Conservation (phyloP, 2,888 invertebrate species). For the Pheosia gnoma region DNA sequence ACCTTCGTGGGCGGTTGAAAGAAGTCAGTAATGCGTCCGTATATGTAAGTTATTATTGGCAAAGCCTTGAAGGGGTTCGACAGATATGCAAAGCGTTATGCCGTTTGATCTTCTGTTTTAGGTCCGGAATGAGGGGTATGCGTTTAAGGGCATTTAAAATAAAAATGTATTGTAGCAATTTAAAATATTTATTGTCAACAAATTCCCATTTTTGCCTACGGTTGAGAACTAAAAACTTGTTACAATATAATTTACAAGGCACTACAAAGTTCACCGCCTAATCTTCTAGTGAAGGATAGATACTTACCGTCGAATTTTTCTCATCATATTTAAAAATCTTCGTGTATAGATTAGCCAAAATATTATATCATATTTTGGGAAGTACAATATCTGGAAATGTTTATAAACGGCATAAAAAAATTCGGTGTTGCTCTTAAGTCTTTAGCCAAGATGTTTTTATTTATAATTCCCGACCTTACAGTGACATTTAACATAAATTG, state of each 20-base stretch:
- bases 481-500: conserved; percentile 1
- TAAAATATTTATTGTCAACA: not conserved
- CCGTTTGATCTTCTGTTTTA: conserved; percentile 24
- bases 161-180: not conserved
- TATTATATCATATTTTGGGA: too few species aligned
- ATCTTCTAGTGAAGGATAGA: too few species aligned
- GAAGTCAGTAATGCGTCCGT: conserved; percentile 36
- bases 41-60: conserved; percentile 41
- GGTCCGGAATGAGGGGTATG: conserved; percentile 23
- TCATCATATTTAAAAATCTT: too few species aligned
- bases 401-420: not conserved
- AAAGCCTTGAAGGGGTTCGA: conserved; percentile 33
- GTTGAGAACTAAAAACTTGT: too few species aligned
- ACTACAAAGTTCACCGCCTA: too few species aligned
- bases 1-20: conserved; percentile 50
- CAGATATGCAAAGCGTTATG: conserved; percentile 32
- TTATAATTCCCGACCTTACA: not conserved
- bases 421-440: not conserved
- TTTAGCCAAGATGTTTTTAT: conserved; percentile 2
- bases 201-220: too few species aligned
- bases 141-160: not conserved
- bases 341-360: too few species aligned
- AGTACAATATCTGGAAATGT: not conserved
- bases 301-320: too few species aligned
- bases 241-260: too few species aligned